A percentile compares a stretch with the other conserved stretches of the same genome.
Conservation (phyloP, 2,113 vertebrate species). For the Puntigrus tetrazona region DNA sequence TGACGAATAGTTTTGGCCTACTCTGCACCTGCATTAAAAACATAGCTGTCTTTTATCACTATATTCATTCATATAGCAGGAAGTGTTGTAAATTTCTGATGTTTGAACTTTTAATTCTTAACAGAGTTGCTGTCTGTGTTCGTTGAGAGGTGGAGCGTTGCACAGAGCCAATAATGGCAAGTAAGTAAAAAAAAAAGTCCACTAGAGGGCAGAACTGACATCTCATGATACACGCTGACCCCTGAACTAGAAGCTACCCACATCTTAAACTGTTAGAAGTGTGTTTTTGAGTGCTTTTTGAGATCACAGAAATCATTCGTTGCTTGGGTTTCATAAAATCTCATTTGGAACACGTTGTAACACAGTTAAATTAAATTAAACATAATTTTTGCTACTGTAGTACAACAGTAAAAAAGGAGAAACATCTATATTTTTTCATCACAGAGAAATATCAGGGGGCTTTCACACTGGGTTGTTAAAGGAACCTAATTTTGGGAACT, state of each 20-base stretch:
- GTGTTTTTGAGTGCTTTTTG: neutral
- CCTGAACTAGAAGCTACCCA: neutral
- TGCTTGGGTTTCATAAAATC: neutral
- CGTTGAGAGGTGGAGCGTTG: constrained; percentile 90
- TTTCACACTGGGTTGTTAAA: neutral
- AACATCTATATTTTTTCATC: no score
- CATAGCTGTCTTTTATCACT: neutral
- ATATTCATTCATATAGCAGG: neutral
- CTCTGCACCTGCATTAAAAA: neutral
- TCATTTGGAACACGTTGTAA: neutral
- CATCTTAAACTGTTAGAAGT: neutral
- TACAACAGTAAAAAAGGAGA: no score
- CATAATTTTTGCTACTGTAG: no score
- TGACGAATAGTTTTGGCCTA: neutral
- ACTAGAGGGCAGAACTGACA: neutral
- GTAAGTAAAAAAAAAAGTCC: constrained; percentile 73
- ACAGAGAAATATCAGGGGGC: neutral
- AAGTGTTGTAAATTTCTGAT: neutral
- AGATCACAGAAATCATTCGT: neutral
- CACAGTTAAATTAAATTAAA: no score
- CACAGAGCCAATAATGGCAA: constrained; percentile 95
- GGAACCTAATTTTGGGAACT: neutral
- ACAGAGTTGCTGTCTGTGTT: constrained; percentile 96
- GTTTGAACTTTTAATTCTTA: constrained; percentile 39
- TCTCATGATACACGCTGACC: neutral